Evolutionary conservation across 53 echinoderm and acorn worm species (phyloP), one percentile per base, ranked within the genome.

Genomic region (Crossaster papposus): DNA sequence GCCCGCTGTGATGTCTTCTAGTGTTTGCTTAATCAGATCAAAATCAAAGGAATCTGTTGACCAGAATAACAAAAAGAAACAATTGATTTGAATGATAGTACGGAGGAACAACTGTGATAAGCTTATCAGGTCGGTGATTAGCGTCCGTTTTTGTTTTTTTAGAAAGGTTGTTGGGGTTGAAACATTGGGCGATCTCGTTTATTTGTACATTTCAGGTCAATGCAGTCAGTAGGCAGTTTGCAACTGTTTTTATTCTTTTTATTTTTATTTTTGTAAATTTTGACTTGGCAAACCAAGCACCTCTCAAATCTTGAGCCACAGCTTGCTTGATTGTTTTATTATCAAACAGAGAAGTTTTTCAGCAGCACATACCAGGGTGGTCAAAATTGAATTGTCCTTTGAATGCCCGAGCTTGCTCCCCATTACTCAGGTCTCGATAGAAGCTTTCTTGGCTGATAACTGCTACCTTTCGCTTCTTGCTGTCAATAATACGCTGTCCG

Each of bases 341-440:
- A 4, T 10, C 23, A 30, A 10, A 18, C 72, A 9, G 35, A 18
- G 34, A 36, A 15, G 36, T 77, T 0, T 52, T 11, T 17, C 36
- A 24, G 6, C 24, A 64, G 14, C 12, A 9, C 90, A 12, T 88
- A 99, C 99, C 96, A 95, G 99, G 99, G 81, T 99, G 99, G 85
- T 99, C 99, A 95, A 99, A 99, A 82, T 99, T 99, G 72, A 93
- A 94, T 31, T 93, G 89, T 14, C 96, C 96, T n/a, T 93, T 91
- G 70, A 81, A 77, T 35, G 93, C 89, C 30, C 91, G 81, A 30
- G 77, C 86, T 36, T 91, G 92, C 68, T 92, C 92, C 51, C 70
- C 90, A 53, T 89, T 79, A 36, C 85, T 85, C 9, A 96, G 44
- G 23, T 93, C 94, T 37, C 83, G 88, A 79, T 99, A 99, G 95